These are phyloP conservation scores for Chlorospingus flavigularis DNA, from an alignment of 2,797 vertebrate genomes.

Conservation along the genomic window DNA sequence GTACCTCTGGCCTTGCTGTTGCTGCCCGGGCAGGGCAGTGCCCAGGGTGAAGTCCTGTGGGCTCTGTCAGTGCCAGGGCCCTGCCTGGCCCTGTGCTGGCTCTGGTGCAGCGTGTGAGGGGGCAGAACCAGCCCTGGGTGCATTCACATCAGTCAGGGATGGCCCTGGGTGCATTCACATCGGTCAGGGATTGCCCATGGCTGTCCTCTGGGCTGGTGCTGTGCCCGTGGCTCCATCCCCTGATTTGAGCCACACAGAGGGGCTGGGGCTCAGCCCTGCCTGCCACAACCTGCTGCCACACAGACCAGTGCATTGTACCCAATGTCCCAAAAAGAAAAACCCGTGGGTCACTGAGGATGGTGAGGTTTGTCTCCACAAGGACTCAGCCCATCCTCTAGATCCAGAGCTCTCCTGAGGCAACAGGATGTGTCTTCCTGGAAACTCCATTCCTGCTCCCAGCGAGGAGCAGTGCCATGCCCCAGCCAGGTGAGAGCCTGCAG, in stretches of 20 bases:
- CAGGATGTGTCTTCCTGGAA: background rate
- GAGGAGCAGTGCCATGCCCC: background rate
- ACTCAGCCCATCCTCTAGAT: background rate
- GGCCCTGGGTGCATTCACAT: too few species aligned
- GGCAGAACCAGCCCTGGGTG: background rate
- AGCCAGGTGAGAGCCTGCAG: background rate
- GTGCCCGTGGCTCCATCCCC: background rate
- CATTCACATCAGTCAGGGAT: background rate
- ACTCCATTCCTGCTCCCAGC: background rate
- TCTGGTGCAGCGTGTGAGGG: rapidly evolving
- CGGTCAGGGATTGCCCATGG: background rate
- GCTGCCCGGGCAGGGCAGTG: rapidly evolving
- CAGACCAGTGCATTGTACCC: background rate
- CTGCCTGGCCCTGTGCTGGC: rapidly evolving
- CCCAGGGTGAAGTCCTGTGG: background rate
- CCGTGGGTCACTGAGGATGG: background rate
- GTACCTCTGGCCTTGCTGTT: background rate
- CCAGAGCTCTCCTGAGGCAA: background rate
- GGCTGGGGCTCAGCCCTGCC: background rate
- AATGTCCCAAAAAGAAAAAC: background rate
- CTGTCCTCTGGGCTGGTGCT: background rate
- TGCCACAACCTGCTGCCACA: background rate
- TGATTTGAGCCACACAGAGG: background rate
- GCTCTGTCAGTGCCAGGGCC: background rate
- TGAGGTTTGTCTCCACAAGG: background rate